phyloP scores from a whole-genome alignment of 2,888 invertebrate species.

The Parthenolecanium corni region DNA sequence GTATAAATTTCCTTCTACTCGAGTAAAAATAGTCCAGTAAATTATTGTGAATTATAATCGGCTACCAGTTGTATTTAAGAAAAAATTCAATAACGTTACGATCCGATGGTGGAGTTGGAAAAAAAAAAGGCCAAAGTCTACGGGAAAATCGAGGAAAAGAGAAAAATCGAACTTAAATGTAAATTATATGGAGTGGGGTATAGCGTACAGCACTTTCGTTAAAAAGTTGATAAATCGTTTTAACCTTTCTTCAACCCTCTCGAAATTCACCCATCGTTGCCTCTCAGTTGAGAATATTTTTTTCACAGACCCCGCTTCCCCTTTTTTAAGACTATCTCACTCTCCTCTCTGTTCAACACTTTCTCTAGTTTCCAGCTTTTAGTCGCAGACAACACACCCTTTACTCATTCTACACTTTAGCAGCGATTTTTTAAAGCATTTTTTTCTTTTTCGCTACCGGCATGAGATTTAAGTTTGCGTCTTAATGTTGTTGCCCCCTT shows the following conservation, averaged over 20 bases:
- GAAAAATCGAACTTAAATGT: slow-evolving; percentile 12
- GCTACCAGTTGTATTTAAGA: no score
- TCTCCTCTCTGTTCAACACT: slow-evolving; percentile 5
- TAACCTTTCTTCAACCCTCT: slow-evolving; percentile 4
- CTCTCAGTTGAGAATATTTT: no score
- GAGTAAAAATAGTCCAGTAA: no score
- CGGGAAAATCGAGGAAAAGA: no score
- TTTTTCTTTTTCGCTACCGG: slow-evolving; percentile 16
- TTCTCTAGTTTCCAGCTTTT: slow-evolving; percentile 14
- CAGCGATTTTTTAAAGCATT: slow-evolving; percentile 5
- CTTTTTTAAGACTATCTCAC: background rate
- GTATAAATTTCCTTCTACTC: no score
- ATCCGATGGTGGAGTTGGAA: no score
- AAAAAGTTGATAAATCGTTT: slow-evolving; percentile 25
- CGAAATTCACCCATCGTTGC: no score
- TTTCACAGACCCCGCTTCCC: no score
- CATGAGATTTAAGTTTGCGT: slow-evolving; percentile 15
- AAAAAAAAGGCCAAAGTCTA: no score
- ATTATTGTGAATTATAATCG: no score
- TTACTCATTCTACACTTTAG: background rate
- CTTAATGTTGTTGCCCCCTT: slow-evolving; percentile 20
- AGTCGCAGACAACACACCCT: slow-evolving; percentile 12
- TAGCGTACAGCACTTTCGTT: slow-evolving; percentile 20
- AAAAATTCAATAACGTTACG: no score
- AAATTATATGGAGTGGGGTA: slow-evolving; percentile 8